Percentiles rank a stretch among this genome's conserved stretches.
These are phyloP conservation scores for Paelopatides confundens DNA, from an alignment of 53 echinoderm and acorn worm genomes.

Conservation along the genomic window DNA sequence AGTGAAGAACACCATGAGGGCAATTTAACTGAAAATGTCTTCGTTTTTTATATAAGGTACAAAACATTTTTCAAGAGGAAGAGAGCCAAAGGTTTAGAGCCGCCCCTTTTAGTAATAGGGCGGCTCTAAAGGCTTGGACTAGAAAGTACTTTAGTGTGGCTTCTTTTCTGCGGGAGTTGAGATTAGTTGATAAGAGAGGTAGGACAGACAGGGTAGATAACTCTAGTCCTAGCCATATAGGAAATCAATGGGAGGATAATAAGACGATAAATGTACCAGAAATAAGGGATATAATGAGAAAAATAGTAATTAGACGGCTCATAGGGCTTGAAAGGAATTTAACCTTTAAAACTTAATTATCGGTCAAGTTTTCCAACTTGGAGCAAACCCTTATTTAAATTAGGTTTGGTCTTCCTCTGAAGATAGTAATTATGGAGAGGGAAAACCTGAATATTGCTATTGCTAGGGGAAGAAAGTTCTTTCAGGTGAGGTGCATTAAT, in stretches of 20 bases:
- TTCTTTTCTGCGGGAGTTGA: conserved; percentile 57
- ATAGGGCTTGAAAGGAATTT: conserved; percentile 68
- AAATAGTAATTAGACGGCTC: conserved; percentile 29
- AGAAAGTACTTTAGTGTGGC: conserved; percentile 80
- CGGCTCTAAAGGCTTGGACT: conserved; percentile 67
- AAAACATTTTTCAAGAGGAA: no score
- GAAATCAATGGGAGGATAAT: conserved; percentile 59
- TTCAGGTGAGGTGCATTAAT: conserved; percentile 74
- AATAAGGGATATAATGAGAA: conserved; percentile 46
- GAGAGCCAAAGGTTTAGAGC: conserved; percentile 47
- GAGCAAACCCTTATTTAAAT: conserved; percentile 51
- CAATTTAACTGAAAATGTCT: no score
- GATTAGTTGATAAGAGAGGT: conserved; percentile 28
- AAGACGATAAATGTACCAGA: conserved; percentile 44
- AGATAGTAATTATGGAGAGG: background rate
- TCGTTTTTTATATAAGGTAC: no score
- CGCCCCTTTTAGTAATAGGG: conserved; percentile 56
- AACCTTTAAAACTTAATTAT: conserved; percentile 76
- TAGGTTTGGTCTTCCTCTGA: no score
- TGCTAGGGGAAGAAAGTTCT: conserved; percentile 70
- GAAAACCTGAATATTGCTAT: conserved; percentile 18
- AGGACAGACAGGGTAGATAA: conserved; percentile 62
- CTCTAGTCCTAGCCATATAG: conserved; percentile 70
- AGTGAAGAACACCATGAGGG: no score
- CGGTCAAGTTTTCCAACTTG: conserved; percentile 64